Evolutionary conservation across 2,888 invertebrate genomes (phyloP).

Genomic region (Lithophane ornitopus): DNA sequence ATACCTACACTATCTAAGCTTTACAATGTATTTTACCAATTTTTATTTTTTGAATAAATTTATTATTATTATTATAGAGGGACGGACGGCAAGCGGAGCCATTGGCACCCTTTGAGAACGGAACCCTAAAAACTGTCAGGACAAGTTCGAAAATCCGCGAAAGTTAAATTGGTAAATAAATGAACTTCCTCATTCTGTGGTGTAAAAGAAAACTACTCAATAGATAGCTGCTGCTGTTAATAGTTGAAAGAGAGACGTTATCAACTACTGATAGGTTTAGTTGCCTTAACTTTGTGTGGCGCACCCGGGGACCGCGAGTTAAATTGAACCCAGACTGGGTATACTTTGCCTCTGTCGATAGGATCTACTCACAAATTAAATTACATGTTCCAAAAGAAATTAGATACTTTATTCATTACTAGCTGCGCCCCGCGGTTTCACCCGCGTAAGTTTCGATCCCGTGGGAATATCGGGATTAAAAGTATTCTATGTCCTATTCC

Average conservation of each 20-base stretch:
- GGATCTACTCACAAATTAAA: background rate
- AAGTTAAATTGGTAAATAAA: constrained; percentile 34
- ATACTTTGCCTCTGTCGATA: background rate
- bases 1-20: too few relatives aligned
- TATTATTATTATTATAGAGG: too few relatives aligned
- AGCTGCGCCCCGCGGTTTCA: too few relatives aligned
- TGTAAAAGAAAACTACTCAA: constrained; percentile 3
- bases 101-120: background rate
- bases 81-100: too few relatives aligned
- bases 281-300: constrained; percentile 28
- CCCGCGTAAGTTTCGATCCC: too few relatives aligned
- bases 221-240: constrained; percentile 17
- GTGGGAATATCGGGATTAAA: too few relatives aligned
- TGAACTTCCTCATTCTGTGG: background rate
- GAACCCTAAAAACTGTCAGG: background rate
- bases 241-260: constrained; percentile 11
- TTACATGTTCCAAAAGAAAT: too few relatives aligned
- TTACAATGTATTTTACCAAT: too few relatives aligned
- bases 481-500: too few relatives aligned
- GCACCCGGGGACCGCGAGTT: constrained; percentile 11
- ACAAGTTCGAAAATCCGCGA: background rate
- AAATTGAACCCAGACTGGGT: constrained; percentile 37
- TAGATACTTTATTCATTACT: too few relatives aligned
- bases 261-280: constrained; percentile 32
- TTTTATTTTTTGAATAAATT: too few relatives aligned